Percentiles rank a stretch among this genome's conserved stretches.
Evolutionary conservation across 2,797 vertebrate genomes (phyloP).

Genomic region (Tapera naevia): DNA sequence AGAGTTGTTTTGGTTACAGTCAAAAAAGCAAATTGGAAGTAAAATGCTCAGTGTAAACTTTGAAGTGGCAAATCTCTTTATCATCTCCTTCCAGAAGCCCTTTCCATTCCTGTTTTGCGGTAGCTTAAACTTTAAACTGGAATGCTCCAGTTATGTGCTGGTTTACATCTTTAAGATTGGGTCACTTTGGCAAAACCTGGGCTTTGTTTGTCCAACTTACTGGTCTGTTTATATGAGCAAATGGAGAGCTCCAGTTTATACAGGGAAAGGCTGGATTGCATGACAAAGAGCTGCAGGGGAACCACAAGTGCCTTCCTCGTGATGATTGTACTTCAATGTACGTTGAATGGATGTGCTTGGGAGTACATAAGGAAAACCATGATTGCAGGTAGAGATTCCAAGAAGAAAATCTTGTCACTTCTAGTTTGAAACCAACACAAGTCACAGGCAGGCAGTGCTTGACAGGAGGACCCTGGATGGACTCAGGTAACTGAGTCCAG

Average conservation of each 20-base stretch:
- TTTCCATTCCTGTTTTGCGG: neutral
- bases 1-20: constrained; percentile 33
- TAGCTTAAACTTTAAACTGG: neutral
- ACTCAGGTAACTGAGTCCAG: neutral
- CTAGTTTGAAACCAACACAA: neutral
- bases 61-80: neutral
- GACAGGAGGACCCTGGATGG: neutral
- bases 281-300: neutral
- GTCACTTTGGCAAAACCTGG: neutral
- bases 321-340: neutral
- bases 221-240: neutral
- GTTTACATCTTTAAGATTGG: neutral
- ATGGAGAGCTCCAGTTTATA: neutral
- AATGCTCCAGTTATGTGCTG: neutral
- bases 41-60: neutral
- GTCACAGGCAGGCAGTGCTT: neutral
- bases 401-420: neutral
- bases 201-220: neutral
- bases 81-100: neutral
- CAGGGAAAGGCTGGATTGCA: neutral
- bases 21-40: neutral
- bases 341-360: neutral
- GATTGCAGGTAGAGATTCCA: neutral
- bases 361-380: neutral
- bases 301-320: neutral